A percentile compares a stretch with the other conserved stretches of the same genome.
Evolutionary conservation across 2,797 vertebrate genomes (phyloP).

Genomic region (Acipenser oxyrinchus): DNA sequence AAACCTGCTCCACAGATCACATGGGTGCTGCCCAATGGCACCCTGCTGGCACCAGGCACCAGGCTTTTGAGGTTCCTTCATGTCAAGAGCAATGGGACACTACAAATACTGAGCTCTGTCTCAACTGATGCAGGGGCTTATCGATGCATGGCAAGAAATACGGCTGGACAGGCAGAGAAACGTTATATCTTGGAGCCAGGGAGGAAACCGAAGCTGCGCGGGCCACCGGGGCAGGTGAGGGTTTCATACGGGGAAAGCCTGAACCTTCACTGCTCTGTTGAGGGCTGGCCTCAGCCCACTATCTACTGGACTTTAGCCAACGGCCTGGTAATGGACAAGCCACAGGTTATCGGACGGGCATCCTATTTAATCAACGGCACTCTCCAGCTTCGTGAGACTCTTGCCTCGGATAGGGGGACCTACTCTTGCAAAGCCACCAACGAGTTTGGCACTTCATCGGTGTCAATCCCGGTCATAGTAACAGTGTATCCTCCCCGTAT

Average conservation of each 20-base stretch:
- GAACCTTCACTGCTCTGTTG: conserved; percentile 55
- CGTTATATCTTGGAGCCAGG: conserved; percentile 57
- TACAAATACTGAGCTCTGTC: conserved; percentile 44
- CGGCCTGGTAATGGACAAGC: conserved; percentile 54
- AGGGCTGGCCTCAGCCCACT: conserved; percentile 58
- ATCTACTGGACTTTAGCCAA: conserved; percentile 65
- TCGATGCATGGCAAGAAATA: conserved; percentile 62
- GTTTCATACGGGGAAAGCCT: conserved; percentile 57
- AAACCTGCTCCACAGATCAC: conserved; percentile 60
- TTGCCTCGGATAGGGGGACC: conserved; percentile 60
- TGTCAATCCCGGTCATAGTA: conserved; percentile 59
- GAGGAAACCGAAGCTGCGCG: conserved; percentile 57
- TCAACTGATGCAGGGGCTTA: conserved; percentile 61
- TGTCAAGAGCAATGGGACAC: conserved; percentile 50
- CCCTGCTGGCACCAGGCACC: conserved; percentile 46
- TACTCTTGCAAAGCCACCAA: conserved; percentile 65
- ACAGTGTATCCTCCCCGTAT: conserved; percentile 63
- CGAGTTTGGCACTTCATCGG: conserved; percentile 52
- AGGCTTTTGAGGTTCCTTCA: conserved; percentile 55
- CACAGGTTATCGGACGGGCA: conserved; percentile 50
- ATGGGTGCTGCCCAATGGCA: conserved; percentile 66
- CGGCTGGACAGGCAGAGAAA: conserved; percentile 68
- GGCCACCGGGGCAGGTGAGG: conserved; percentile 52
- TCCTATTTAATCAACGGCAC: conserved; percentile 55
- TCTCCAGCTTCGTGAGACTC: conserved; percentile 51